These are phyloP conservation scores for Oophaga sylvatica DNA, from an alignment of 2,797 vertebrate species.

Conservation along the genomic window DNA sequence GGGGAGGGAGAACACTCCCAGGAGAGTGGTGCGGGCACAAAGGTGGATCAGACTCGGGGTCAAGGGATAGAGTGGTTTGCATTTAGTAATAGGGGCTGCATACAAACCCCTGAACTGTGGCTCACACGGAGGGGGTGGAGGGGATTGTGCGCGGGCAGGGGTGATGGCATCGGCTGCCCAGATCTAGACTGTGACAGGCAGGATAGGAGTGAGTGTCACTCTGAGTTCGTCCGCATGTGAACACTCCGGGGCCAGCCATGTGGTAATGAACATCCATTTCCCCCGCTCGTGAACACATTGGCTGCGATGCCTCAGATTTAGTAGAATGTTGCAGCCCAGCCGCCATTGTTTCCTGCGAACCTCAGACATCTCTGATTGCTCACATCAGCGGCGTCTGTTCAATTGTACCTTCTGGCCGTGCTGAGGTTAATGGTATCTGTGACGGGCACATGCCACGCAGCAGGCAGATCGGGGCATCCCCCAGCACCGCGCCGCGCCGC, in stretches of 20 bases:
- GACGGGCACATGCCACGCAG: background rate
- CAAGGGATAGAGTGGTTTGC: constrained; percentile 52
- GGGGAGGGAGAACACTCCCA: constrained; percentile 8
- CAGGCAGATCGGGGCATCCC: too few relatives aligned
- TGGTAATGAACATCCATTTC: constrained; percentile 19
- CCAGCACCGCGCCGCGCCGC: too few relatives aligned
- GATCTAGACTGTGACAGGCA: background rate
- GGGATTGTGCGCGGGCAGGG: background rate
- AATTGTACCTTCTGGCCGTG: background rate
- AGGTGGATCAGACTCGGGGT: background rate
- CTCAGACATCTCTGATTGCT: background rate
- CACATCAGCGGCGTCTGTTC: background rate
- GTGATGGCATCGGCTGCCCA: background rate
- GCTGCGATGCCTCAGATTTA: background rate
- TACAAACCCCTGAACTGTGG: constrained; percentile 9
- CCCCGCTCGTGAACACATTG: background rate
- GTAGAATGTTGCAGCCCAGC: background rate
- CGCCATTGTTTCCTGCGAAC: background rate
- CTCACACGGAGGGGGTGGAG: background rate
- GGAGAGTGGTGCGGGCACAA: background rate
- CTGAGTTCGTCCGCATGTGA: background rate
- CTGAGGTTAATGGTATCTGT: background rate
- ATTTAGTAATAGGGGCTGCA: constrained; percentile 51
- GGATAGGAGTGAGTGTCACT: too few relatives aligned
- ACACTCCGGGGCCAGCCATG: background rate